A percentile compares a stretch with the other conserved stretches of the same genome.
phyloP scores from a whole-genome alignment of 2,888 invertebrate species.

The Dicyrtoma fusca region DNA sequence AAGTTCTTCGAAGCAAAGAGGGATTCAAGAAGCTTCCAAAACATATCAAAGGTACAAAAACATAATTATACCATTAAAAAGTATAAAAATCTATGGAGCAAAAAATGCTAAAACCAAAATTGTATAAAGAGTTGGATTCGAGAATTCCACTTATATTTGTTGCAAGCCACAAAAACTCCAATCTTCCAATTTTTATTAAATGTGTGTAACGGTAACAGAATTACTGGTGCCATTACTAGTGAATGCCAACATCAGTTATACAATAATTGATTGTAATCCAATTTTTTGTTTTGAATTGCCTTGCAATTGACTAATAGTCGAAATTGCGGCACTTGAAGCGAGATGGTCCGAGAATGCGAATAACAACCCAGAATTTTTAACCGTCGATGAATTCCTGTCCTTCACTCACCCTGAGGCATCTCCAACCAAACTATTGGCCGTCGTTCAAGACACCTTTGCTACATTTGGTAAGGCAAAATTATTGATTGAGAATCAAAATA shows the following conservation, averaged over 20 bases:
- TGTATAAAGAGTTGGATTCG: too few relatives aligned
- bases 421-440: constrained; percentile 68
- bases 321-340: constrained; percentile 75
- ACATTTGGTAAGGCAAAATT: constrained; percentile 66
- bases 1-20: constrained; percentile 44
- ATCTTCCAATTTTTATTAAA: too few relatives aligned
- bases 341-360: constrained; percentile 77
- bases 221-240: too few relatives aligned
- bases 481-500: neutral
- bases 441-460: constrained; percentile 75
- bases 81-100: too few relatives aligned
- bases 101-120: too few relatives aligned
- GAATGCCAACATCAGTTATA: too few relatives aligned
- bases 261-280: too few relatives aligned
- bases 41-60: constrained; percentile 32
- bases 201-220: too few relatives aligned
- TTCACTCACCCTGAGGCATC: constrained; percentile 84
- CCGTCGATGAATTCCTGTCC: constrained; percentile 75
- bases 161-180: too few relatives aligned
- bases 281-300: too few relatives aligned
- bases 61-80: neutral
- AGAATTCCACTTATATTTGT: too few relatives aligned
- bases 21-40: constrained; percentile 24
- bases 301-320: constrained; percentile 62
- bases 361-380: constrained; percentile 73